Evolutionary conservation across 2,113 vertebrate species (phyloP).

Genomic region (Bufo gargarizans): DNA sequence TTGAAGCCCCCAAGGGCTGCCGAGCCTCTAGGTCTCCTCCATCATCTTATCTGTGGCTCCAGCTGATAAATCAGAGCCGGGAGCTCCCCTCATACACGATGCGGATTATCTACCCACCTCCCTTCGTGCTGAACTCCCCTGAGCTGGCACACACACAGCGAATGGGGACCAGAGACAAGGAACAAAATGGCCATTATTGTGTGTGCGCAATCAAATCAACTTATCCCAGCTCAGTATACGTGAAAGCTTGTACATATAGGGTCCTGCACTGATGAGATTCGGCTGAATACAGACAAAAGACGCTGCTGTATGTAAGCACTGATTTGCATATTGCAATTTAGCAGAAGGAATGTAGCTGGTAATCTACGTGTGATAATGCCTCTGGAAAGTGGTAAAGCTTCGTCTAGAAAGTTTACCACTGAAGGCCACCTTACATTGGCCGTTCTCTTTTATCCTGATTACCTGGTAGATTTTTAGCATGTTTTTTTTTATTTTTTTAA

Average conservation of each 20-base stretch:
- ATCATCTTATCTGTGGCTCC: conserved; percentile 45
- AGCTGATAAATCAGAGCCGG: conserved; percentile 50
- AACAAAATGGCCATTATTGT: conserved; percentile 21
- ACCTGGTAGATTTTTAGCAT: neutral
- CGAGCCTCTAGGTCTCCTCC: conserved; percentile 37
- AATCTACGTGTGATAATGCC: neutral
- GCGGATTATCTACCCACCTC: conserved; percentile 29
- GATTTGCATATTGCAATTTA: conserved; percentile 21
- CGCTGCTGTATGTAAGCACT: neutral
- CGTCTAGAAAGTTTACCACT: neutral
- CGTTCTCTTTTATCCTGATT: neutral
- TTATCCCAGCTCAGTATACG: neutral
- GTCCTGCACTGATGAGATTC: conserved; percentile 4
- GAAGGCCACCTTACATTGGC: neutral
- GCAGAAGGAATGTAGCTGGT: neutral
- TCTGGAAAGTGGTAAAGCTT: neutral
- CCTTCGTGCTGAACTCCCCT: conserved; percentile 13
- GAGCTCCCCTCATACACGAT: conserved; percentile 25
- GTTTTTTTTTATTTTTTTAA: neutral
- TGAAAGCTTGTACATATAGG: conserved; percentile 1
- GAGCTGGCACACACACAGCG: conserved; percentile 38
- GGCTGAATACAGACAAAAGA: conserved; percentile 1
- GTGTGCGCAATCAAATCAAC: conserved; percentile 5
- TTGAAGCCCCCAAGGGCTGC: conserved; percentile 2
- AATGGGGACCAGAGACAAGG: conserved; percentile 13